Base-by-base conservation (phyloP, 2,888 invertebrate genomes). In the Drosophila setosimentum region DNA sequence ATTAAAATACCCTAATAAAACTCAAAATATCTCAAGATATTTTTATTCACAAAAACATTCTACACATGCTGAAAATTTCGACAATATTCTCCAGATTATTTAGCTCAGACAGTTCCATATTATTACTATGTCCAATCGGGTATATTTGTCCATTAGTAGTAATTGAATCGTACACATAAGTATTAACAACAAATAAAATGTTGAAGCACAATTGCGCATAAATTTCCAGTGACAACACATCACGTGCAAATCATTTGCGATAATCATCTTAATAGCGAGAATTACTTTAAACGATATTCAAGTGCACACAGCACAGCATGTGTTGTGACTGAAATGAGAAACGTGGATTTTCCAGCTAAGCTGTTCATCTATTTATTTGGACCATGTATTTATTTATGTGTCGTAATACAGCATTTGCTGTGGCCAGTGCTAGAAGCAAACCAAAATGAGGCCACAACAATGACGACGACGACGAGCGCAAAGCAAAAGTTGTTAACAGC, bases 401-500 rank as follows among this genome's bases (percentile, higher is more conserved):
- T 64, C 57, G 63, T 78, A 73, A 76, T 73, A 60, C 50, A 64
- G 72, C 83, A 64, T 80, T 72, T 70, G 64, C 57, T 71, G 77
- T 67, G 68, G 71, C 67, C 73, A 77, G 61, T 68, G 63, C 68
- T 61, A 82, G 87, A 87, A 49, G 55, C 40, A 49, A 55, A 21
- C 7, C 13, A 27, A 76, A 88, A 86, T 71, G 70, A 62, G 71
- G 83, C 66, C 83, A 81, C 67, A 68, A 63, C 63, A 66, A 51
- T 54, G 40, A 69, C 57, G 4, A 18, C 37, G 37, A 21, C 45
- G 45, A 45, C 21, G 21, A 67, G 67, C 35, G 54, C 66, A 63
- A 77, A 78, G 84, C 79, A 81, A 64, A 75, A 70, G 69, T 70
- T 73, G 85, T 82, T 84, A 79, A 72, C 79, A 55, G 45, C 53